Evolutionary conservation across 1,140 invertebrate genomes (phyloP), one percentile per base, ranked within the genome.

Genomic region (Diabrotica virgifera): DNA sequence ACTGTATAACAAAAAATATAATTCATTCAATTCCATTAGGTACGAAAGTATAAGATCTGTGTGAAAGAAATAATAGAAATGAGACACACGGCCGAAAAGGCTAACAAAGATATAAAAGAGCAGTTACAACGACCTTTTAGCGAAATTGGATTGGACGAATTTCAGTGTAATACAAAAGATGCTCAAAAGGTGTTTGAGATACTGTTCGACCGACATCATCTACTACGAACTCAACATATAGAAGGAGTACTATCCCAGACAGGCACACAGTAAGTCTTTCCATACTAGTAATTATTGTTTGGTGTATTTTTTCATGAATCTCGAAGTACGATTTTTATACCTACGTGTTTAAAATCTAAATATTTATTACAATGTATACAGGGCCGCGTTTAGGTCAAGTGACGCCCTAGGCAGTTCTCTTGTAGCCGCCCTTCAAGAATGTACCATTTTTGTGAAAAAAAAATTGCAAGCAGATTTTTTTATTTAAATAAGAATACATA

Each of bases 151-250:
- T 46, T 46, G 40, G 40, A 46, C n/a, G 40, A 62, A 62, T 55
- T 55, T 56, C 8, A 40, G 13, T 9, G 35, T 10, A 36, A 60
- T 36, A 55, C 7, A 50, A 13, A 13, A 5, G 53, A 54, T 61
- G 36, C 58, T 37, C 52, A 67, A 36, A 64, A 62, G 52, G 60
- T 70, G 36, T 55, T 69, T 36, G 59, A 57, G 11, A 63, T 67
- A 36, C 62, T 72, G 9, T 72, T 71, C 36, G 67, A 72, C n/a
- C 24, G 69, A 36, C 71, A 72, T 46, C 71, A 72, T 64, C 62
- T 72, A 13, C 46, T 72, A 2, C 68, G 69, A 51, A 72, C 71
- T 5, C 52, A 63, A 13, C 52, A 52, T 5, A 52, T 58, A 24
- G 58, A 64, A 52, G 71, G 71, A 53, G 61, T 72, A 14, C 65